These are phyloP conservation scores for Syngnathoides biaculeatus DNA, from an alignment of 2,113 vertebrate species.

Conservation along the genomic window DNA sequence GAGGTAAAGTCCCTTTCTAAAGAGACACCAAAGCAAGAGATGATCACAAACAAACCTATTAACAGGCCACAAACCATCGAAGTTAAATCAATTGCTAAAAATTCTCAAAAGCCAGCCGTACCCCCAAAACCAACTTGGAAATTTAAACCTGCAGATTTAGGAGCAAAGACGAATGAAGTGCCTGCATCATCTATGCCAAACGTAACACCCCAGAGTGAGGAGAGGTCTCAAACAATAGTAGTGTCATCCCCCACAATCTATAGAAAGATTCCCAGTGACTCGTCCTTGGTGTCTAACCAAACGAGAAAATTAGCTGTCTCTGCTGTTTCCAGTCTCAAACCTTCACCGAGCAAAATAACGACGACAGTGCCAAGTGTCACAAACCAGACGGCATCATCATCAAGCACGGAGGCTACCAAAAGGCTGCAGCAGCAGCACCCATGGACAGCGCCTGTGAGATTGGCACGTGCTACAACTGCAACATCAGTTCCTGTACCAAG, in stretches of 20 bases:
- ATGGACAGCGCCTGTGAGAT: constrained; percentile 30
- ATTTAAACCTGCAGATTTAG: constrained; percentile 67
- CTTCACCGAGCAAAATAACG: constrained; percentile 56
- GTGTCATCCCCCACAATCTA: constrained; percentile 60
- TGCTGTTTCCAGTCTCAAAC: constrained; percentile 67
- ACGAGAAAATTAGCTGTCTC: constrained; percentile 67
- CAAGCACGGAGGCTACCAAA: constrained; percentile 33
- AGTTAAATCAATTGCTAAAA: constrained; percentile 72
- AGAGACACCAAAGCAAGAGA: constrained; percentile 52
- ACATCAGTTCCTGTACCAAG: constrained; percentile 14
- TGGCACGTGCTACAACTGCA: constrained; percentile 33
- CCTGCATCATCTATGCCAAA: constrained; percentile 40
- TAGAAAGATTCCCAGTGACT: constrained; percentile 61
- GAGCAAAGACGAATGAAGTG: constrained; percentile 43
- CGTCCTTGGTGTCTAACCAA: constrained; percentile 45
- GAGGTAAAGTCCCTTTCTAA: constrained; percentile 65
- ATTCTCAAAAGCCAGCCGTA: constrained; percentile 64
- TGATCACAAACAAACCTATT: constrained; percentile 17
- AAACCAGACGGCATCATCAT: constrained; percentile 25
- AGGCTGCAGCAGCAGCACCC: constrained; percentile 35
- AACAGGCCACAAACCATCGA: constrained; percentile 66
- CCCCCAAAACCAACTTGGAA: constrained; percentile 71
- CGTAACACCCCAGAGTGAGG: constrained; percentile 51
- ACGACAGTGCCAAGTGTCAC: constrained; percentile 28
- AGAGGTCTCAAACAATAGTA: constrained; percentile 59